A percentile compares a stretch with the other conserved stretches of the same genome.
Evolutionary conservation across 2,888 invertebrate species (phyloP).

Genomic region (Dastarcus helophoroides): DNA sequence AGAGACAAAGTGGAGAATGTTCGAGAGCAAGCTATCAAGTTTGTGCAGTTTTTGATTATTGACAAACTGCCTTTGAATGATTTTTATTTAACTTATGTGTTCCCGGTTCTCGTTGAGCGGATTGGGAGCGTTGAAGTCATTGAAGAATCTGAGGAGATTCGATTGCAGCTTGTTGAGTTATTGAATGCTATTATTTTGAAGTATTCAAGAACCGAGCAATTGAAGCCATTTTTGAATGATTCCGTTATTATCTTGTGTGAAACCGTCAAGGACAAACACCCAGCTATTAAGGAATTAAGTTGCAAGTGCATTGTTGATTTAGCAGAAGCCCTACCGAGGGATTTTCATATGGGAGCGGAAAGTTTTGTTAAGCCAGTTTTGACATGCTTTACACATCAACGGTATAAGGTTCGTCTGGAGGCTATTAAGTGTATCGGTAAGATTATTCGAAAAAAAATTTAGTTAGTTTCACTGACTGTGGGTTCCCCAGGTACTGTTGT

Average conservation of each 20-base stretch:
- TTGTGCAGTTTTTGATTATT: constrained; percentile 44
- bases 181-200: constrained; percentile 53
- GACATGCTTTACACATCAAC: constrained; percentile 66
- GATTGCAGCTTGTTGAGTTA: constrained; percentile 55
- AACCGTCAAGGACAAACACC: constrained; percentile 65
- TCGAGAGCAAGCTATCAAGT: constrained; percentile 45
- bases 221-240: constrained; percentile 64
- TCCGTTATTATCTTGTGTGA: constrained; percentile 59
- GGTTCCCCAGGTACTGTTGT: constrained; percentile 43
- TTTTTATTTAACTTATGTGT: constrained; percentile 60
- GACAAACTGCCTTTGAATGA: constrained; percentile 51
- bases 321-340: constrained; percentile 49
- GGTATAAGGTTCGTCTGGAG: constrained; percentile 65
- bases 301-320: constrained; percentile 60
- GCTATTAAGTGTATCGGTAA: constrained; percentile 63
- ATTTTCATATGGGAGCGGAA: constrained; percentile 68
- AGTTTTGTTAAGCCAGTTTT: constrained; percentile 62
- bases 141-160: constrained; percentile 71
- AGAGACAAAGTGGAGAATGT: constrained; percentile 53
- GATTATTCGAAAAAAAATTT: constrained; percentile 3
- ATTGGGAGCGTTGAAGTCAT: constrained; percentile 64
- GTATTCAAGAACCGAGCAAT: constrained; percentile 46
- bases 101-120: constrained; percentile 65
- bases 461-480: not conserved
- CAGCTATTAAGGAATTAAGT: constrained; percentile 61